Evolutionary conservation across 2,888 invertebrate species (phyloP).

Genomic region (Eristalinus aeneus): DNA sequence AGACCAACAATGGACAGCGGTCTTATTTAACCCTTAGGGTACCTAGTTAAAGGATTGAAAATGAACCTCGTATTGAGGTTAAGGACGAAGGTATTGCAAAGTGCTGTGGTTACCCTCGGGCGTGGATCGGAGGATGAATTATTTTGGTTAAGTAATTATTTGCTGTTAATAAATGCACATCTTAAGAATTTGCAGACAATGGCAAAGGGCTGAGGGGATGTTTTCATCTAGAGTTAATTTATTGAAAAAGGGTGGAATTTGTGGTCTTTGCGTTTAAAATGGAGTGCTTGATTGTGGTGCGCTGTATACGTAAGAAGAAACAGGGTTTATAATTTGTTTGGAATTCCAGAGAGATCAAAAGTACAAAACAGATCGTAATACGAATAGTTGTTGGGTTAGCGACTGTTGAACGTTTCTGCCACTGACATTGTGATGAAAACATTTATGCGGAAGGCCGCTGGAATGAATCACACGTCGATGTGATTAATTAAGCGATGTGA

Average conservation of each 20-base stretch:
- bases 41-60: background rate
- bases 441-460: no score
- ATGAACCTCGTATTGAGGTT: background rate
- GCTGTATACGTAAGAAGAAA: no score
- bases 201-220: background rate
- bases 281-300: background rate
- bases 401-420: no score
- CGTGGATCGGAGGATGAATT: background rate
- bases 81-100: background rate
- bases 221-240: no score
- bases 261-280: background rate
- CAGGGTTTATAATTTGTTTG: no score
- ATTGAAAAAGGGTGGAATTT: background rate
- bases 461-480: no score
- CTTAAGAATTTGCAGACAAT: background rate
- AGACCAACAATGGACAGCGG: background rate
- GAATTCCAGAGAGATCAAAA: no score
- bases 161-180: background rate
- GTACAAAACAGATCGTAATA: no score
- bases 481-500: no score
- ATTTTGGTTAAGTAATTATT: background rate
- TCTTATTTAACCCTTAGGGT: background rate
- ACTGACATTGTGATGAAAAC: no score
- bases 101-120: background rate
- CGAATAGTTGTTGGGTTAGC: no score